These are phyloP conservation scores for Acleris cristana DNA, from an alignment of 2,888 invertebrate genomes.

Conservation along the genomic window DNA sequence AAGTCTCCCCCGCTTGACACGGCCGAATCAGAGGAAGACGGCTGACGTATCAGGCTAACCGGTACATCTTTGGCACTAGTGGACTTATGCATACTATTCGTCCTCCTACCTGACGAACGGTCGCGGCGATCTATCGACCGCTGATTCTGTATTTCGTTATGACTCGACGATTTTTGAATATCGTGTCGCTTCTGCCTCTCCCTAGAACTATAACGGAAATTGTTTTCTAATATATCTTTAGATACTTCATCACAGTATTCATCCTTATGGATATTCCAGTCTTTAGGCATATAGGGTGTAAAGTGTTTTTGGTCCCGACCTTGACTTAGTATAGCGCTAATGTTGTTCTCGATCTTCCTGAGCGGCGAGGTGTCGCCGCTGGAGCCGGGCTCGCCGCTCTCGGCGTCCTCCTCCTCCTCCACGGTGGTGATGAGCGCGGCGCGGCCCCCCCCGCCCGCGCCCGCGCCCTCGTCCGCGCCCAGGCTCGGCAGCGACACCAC, in stretches of 20 bases:
- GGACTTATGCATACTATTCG: constrained; percentile 89
- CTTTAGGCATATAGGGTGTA: constrained; percentile 81
- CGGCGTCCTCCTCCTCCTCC: constrained; percentile 86
- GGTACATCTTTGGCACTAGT: constrained; percentile 89
- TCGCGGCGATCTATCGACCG: constrained; percentile 78
- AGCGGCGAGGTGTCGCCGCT: constrained; percentile 87
- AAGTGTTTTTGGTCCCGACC: constrained; percentile 82
- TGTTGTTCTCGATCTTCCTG: constrained; percentile 88
- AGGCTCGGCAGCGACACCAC: constrained; percentile 88
- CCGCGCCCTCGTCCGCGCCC: constrained; percentile 76
- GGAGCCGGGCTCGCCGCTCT: constrained; percentile 84
- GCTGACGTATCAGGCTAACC: constrained; percentile 80
- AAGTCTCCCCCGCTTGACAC: constrained; percentile 84
- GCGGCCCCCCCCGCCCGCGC: constrained; percentile 81
- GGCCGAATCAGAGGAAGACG: constrained; percentile 79
- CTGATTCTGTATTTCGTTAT: constrained; percentile 84
- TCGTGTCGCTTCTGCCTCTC: constrained; percentile 82
- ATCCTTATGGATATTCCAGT: constrained; percentile 84
- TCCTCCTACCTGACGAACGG: constrained; percentile 75
- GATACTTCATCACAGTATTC: constrained; percentile 82
- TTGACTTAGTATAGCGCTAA: constrained; percentile 87
- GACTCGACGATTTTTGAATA: constrained; percentile 85
- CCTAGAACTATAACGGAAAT: constrained; percentile 81
- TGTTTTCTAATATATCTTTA: constrained; percentile 80
- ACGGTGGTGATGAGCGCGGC: constrained; percentile 87